These are phyloP conservation scores for Myiothlypis coronata DNA, from an alignment of 2,797 vertebrate genomes.

Conservation along the genomic window DNA sequence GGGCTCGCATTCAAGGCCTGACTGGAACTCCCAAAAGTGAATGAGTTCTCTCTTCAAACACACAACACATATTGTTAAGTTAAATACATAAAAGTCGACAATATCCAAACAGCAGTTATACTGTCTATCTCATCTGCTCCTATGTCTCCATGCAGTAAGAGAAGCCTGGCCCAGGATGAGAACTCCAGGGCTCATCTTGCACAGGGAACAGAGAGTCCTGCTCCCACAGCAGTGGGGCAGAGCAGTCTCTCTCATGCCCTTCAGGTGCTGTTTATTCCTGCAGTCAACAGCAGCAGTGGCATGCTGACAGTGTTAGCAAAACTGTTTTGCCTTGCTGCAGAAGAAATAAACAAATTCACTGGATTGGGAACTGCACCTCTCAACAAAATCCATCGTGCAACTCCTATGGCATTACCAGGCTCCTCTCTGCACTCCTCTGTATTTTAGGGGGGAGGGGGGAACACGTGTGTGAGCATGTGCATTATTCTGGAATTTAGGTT, in stretches of 20 bases:
- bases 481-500: neutral
- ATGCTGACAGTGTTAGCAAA: neutral
- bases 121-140: neutral
- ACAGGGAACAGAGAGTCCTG: neutral
- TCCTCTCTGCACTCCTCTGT: neutral
- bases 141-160: neutral
- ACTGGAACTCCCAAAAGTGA: neutral
- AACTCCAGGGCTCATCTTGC: neutral
- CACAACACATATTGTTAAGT: neutral
- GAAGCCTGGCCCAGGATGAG: neutral
- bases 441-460: accelerated
- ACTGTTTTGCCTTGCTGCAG: neutral
- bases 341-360: neutral
- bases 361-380: neutral
- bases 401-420: neutral
- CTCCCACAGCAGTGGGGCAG: neutral
- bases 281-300: neutral
- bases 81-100: neutral
- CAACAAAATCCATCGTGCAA: neutral
- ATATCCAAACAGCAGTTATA: neutral
- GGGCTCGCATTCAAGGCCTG: neutral
- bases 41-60: neutral
- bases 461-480: accelerated
- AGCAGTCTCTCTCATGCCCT: neutral
- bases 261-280: slow-evolving; percentile 12